Evolutionary conservation across 2,888 invertebrate species (phyloP).

Genomic region (Caenorhabditis plicata): DNA sequence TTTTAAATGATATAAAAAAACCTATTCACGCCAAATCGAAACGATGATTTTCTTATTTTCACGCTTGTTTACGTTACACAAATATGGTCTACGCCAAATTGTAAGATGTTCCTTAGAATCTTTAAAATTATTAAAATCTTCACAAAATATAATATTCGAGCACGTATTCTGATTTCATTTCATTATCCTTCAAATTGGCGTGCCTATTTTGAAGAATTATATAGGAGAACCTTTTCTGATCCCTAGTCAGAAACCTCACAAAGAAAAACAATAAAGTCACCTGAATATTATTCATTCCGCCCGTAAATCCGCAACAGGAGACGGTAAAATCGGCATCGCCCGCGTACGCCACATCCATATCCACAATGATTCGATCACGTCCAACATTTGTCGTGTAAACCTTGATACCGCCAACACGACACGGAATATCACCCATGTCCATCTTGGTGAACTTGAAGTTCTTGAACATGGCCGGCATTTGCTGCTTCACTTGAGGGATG

Average conservation of each 20-base stretch:
- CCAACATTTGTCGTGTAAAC: constrained; percentile 92
- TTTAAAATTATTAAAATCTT: too few relatives aligned
- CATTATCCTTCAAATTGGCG: too few relatives aligned
- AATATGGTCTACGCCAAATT: too few relatives aligned
- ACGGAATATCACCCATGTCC: constrained; percentile 79
- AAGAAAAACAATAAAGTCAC: too few relatives aligned
- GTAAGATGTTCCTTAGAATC: too few relatives aligned
- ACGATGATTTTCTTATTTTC: too few relatives aligned
- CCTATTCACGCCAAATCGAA: too few relatives aligned
- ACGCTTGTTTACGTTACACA: too few relatives aligned
- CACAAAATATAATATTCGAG: too few relatives aligned
- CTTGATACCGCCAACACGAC: constrained; percentile 64
- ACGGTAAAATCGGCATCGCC: constrained; percentile 95
- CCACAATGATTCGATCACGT: constrained; percentile 86
- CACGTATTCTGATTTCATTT: too few relatives aligned
- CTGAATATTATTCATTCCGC: constrained; percentile 72
- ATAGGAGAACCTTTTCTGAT: not conserved
- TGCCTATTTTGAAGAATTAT: not conserved
- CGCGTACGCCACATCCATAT: constrained; percentile 91
- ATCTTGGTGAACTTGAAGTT: constrained; percentile 92
- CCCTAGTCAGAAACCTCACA: not conserved
- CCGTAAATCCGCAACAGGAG: constrained; percentile 76
- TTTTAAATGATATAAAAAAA: not conserved
- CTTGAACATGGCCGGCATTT: constrained; percentile 79
- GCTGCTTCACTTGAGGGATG: constrained; percentile 77